Conservation (phyloP, 2,797 vertebrate genomes). For the Cuculus canorus region DNA sequence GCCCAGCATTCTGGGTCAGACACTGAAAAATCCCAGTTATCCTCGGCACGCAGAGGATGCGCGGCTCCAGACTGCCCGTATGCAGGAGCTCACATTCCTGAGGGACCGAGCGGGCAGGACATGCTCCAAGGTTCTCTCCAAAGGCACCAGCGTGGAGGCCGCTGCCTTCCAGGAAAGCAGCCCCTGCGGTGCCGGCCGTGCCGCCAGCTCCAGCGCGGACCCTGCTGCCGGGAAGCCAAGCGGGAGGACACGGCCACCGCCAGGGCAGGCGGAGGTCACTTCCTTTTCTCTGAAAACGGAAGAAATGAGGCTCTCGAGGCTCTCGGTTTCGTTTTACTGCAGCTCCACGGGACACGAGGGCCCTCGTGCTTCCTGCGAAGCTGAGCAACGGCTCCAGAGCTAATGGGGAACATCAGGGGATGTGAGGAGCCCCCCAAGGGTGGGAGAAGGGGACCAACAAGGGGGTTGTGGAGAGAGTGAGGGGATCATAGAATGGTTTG, state of each 20-base stretch:
- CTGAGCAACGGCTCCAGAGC: accelerated
- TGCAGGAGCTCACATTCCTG: neutral
- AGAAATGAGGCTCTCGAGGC: accelerated
- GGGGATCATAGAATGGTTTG: too few relatives aligned
- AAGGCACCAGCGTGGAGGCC: neutral
- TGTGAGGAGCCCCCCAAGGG: neutral
- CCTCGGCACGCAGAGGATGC: neutral
- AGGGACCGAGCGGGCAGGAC: neutral
- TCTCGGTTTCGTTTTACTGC: accelerated
- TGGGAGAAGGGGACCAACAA: neutral
- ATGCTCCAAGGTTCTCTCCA: neutral
- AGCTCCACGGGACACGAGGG: accelerated
- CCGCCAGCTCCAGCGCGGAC: neutral
- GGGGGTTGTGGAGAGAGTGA: too few relatives aligned
- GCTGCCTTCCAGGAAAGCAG: neutral
- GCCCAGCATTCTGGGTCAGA: neutral
- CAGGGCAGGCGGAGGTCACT: neutral
- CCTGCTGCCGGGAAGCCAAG: neutral
- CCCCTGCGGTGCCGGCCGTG: neutral
- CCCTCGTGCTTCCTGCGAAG: neutral
- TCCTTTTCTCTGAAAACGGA: neutral
- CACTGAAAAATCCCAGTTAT: neutral
- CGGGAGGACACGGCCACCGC: neutral
- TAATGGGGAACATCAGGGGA: neutral
- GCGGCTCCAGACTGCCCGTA: neutral